Conservation (phyloP, 2,888 invertebrate species). For the Cosmopolites sordidus region DNA sequence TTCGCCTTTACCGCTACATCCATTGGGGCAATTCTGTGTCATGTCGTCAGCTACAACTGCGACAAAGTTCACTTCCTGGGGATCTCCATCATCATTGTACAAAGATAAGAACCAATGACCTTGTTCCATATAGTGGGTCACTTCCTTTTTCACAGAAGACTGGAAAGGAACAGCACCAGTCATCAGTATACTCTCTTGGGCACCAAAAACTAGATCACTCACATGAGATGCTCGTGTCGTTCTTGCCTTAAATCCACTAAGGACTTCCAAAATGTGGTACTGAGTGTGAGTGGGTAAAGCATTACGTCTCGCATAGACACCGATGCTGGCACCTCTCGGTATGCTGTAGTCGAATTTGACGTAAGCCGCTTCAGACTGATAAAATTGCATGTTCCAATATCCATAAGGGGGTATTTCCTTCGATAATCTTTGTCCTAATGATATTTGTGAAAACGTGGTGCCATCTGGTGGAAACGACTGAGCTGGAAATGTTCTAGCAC, state of each 20-base stretch:
- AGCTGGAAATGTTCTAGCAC: conserved; percentile 83
- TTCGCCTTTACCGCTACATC: conserved; percentile 95
- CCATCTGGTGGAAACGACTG: conserved; percentile 90
- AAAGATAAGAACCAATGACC: conserved; percentile 95
- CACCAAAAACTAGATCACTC: conserved; percentile 49
- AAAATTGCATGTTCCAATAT: conserved; percentile 97
- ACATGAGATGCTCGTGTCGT: conserved; percentile 82
- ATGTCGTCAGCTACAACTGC: conserved; percentile 84
- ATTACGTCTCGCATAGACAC: conserved; percentile 90
- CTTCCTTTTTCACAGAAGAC: conserved; percentile 85
- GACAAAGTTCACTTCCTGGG: conserved; percentile 80
- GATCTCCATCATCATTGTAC: conserved; percentile 92
- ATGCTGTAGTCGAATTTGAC: conserved; percentile 93
- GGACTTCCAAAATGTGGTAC: conserved; percentile 91
- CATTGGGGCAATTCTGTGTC: conserved; percentile 93
- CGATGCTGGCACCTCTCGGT: conserved; percentile 87
- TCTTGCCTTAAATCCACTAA: conserved; percentile 84
- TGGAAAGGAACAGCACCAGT: conserved; percentile 42
- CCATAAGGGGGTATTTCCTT: conserved; percentile 90
- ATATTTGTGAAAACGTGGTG: conserved; percentile 86
- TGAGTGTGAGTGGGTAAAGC: conserved; percentile 94
- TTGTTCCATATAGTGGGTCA: conserved; percentile 91
- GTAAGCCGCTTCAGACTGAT: conserved; percentile 89
- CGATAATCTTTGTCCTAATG: conserved; percentile 79
- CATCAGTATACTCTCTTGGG: neutral